A percentile compares a stretch with the other conserved stretches of the same genome.
Conservation (phyloP, 1,140 invertebrate genomes). For the Oreohelix idahoensis region DNA sequence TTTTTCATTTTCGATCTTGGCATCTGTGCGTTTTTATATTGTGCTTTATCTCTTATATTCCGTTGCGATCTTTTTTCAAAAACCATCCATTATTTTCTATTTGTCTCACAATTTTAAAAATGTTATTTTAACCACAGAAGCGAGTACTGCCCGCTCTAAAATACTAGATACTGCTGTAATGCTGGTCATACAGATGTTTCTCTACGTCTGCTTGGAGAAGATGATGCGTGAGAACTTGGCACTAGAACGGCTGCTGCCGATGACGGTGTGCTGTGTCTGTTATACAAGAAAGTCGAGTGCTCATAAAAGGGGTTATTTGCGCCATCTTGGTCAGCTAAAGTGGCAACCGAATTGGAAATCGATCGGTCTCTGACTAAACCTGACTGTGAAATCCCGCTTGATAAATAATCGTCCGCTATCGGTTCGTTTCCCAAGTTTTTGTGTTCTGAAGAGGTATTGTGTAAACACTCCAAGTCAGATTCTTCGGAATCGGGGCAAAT, state of each 20-base stretch:
- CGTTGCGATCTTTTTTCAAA: too few relatives aligned
- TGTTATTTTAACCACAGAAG: too few relatives aligned
- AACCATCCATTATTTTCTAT: too few relatives aligned
- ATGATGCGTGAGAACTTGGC: background rate
- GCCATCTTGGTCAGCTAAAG: background rate
- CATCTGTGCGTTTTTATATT: too few relatives aligned
- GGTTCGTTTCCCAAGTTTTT: background rate
- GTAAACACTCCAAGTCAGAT: slow-evolving; percentile 29
- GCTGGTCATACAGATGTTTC: background rate
- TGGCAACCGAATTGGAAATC: background rate
- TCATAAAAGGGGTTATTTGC: too few relatives aligned
- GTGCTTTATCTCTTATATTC: too few relatives aligned
- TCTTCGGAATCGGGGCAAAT: slow-evolving; percentile 12
- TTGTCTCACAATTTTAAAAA: too few relatives aligned
- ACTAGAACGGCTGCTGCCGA: background rate
- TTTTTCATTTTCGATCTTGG: too few relatives aligned
- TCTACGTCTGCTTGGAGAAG: background rate
- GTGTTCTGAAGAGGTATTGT: background rate
- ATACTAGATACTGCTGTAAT: too few relatives aligned
- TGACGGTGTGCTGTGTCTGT: too few relatives aligned
- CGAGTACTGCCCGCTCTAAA: too few relatives aligned
- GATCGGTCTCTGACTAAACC: background rate
- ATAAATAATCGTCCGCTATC: background rate
- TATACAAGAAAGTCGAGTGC: too few relatives aligned
- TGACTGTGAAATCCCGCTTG: background rate